A percentile compares a stretch with the other conserved stretches of the same genome.
Evolutionary conservation across 2,113 vertebrate species (phyloP).

Genomic region (Saguinus imperator): DNA sequence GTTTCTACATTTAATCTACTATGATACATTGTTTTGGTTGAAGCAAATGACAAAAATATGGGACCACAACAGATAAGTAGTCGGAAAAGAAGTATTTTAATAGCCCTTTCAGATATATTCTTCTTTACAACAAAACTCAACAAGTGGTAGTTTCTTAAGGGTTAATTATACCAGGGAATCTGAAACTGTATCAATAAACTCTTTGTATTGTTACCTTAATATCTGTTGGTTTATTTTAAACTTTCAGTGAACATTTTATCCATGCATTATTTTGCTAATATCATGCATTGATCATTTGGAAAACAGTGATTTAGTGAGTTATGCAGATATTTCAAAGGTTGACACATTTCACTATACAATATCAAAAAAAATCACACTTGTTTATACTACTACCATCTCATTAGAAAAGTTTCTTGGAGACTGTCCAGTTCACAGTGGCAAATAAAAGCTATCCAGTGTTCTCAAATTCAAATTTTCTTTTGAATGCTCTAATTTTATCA

Average conservation of each 20-base stretch:
- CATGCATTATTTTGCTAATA: neutral
- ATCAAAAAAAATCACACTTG: neutral
- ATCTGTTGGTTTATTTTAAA: neutral
- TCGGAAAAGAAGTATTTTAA: neutral
- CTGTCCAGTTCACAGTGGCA: neutral
- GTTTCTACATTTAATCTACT: neutral
- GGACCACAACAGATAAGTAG: neutral
- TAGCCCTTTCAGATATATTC: neutral
- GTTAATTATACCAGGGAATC: neutral
- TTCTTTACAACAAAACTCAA: neutral
- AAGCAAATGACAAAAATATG: neutral
- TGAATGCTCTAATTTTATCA: neutral
- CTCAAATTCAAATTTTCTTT: slow-evolving; percentile 31
- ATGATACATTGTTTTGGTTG: neutral
- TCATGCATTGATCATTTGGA: neutral
- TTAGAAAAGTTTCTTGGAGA: slow-evolving; percentile 1
- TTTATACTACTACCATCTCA: neutral
- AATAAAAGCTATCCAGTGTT: neutral
- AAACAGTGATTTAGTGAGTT: neutral
- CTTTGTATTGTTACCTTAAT: neutral
- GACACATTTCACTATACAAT: neutral
- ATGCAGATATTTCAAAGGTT: neutral
- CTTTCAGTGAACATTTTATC: neutral
- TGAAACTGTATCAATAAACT: neutral
- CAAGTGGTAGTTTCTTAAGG: neutral